These are phyloP conservation scores for Lindbergichthys nudifrons DNA, from an alignment of 2,797 vertebrate genomes.

Conservation along the genomic window DNA sequence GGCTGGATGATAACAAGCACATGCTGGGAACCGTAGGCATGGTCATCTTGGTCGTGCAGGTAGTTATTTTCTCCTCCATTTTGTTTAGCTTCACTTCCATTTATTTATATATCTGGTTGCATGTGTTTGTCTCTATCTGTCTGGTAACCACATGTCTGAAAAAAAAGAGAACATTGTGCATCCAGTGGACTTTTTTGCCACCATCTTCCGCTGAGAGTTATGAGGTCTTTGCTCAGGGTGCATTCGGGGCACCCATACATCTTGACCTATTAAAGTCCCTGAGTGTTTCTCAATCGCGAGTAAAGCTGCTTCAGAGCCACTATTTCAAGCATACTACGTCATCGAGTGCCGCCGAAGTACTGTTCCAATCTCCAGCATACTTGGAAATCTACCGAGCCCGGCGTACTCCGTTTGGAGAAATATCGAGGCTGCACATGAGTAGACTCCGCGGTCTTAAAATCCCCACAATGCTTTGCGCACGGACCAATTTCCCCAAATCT, in stretches of 20 bases:
- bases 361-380: no score
- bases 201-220: slow-evolving; percentile 24
- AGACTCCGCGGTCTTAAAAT: no score
- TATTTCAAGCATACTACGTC: no score
- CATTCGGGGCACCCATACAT: slow-evolving; percentile 56
- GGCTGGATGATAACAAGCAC: slow-evolving; percentile 95
- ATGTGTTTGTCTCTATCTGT: slow-evolving; percentile 39
- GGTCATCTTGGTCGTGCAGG: slow-evolving; percentile 96
- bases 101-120: slow-evolving; percentile 6
- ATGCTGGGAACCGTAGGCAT: slow-evolving; percentile 93
- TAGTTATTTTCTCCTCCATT: slow-evolving; percentile 65
- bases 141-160: slow-evolving; percentile 8
- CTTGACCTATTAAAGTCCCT: slow-evolving; percentile 59
- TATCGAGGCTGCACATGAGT: no score
- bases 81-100: neutral
- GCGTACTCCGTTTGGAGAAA: no score
- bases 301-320: no score
- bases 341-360: no score
- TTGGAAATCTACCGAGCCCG: no score
- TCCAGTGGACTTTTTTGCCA: slow-evolving; percentile 31
- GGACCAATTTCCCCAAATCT: no score
- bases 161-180: slow-evolving; percentile 5
- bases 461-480: no score
- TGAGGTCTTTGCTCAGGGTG: slow-evolving; percentile 47
- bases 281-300: no score